Evolutionary conservation across 2,888 invertebrate genomes (phyloP).

Genomic region (Agonopterix alstromeriana): DNA sequence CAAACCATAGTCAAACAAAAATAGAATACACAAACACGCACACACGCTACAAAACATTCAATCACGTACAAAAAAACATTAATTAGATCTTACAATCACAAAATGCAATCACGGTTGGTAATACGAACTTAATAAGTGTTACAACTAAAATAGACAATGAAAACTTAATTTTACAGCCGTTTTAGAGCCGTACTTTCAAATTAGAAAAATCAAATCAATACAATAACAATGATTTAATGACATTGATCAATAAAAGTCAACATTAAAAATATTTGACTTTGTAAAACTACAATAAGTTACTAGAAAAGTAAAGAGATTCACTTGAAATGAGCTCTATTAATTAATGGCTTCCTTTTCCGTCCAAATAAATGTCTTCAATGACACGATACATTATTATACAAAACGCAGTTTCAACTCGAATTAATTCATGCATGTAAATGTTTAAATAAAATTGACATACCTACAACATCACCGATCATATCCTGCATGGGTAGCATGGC

Average conservation of each 20-base stretch:
- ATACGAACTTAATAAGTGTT: slow-evolving; percentile 19
- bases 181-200: slow-evolving; percentile 14
- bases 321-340: neutral
- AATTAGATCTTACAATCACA: slow-evolving; percentile 39
- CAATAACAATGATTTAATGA: neutral
- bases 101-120: slow-evolving; percentile 29
- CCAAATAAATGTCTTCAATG: no score
- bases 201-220: neutral
- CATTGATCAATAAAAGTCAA: slow-evolving; percentile 1
- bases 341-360: neutral
- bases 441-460: no score
- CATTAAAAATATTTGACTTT: slow-evolving; percentile 4
- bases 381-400: no score
- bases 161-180: slow-evolving; percentile 47
- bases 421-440: no score
- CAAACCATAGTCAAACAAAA: slow-evolving; percentile 28
- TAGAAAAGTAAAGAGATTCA: slow-evolving; percentile 3
- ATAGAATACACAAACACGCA: slow-evolving; percentile 11
- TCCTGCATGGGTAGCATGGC: no score
- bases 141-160: slow-evolving; percentile 47
- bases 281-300: slow-evolving; percentile 2
- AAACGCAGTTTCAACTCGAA: no score
- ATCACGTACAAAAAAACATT: slow-evolving; percentile 21
- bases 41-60: slow-evolving; percentile 10
- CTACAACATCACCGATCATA: no score